Evolutionary conservation across 2,113 vertebrate species (phyloP).

Genomic region (Xiphophorus couchianus): DNA sequence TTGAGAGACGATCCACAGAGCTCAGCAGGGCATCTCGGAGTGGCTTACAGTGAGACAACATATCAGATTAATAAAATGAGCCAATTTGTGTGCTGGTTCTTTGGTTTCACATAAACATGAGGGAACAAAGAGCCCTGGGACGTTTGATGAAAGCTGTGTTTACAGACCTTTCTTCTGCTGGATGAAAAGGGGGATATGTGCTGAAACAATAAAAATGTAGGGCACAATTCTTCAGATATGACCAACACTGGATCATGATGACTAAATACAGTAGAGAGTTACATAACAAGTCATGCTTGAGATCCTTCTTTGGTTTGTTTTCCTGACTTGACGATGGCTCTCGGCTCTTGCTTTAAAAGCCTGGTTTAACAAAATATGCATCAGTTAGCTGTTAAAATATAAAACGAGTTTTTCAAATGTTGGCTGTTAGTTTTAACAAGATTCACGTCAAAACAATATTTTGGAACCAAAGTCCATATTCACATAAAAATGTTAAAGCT

Average conservation of each 20-base stretch:
- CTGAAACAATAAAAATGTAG: background rate
- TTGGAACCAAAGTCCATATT: background rate
- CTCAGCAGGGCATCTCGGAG: slow-evolving; percentile 16
- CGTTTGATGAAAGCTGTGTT: background rate
- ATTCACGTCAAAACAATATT: background rate
- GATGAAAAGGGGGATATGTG: background rate
- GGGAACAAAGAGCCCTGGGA: slow-evolving; percentile 2
- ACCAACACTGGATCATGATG: background rate
- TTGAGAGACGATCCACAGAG: slow-evolving; percentile 17
- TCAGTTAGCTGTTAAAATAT: background rate
- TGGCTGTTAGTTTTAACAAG: background rate
- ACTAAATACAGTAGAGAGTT: background rate
- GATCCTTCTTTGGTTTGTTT: background rate
- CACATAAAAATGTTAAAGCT: background rate
- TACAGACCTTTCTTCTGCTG: background rate
- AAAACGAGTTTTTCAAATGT: background rate
- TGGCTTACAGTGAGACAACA: slow-evolving; percentile 4
- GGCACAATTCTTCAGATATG: background rate
- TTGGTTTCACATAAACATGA: slow-evolving; percentile 2
- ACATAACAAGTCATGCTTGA: background rate
- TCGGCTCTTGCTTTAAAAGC: too few relatives aligned
- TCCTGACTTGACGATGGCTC: background rate
- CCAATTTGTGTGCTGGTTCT: background rate
- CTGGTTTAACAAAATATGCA: background rate
- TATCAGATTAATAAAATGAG: slow-evolving; percentile 7